A percentile compares a stretch with the other conserved stretches of the same genome.
These are phyloP conservation scores for Phortica okadai DNA, from an alignment of 2,888 invertebrate genomes.

Conservation along the genomic window DNA sequence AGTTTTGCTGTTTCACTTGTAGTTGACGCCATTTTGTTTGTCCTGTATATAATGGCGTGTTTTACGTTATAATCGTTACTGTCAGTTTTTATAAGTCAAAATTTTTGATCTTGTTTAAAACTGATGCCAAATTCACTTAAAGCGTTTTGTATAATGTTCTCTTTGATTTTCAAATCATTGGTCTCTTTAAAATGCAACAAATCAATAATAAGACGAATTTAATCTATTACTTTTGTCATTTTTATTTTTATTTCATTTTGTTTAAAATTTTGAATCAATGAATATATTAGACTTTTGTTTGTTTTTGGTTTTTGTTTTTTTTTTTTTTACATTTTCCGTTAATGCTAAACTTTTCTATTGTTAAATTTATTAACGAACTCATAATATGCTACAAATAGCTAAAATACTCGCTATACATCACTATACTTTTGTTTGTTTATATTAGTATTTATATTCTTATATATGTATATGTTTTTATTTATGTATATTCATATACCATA, in stretches of 20 bases:
- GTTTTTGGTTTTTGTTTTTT: not conserved
- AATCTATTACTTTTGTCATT: slow-evolving; percentile 3
- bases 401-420: slow-evolving; percentile 28
- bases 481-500: not conserved
- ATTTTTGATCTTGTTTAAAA: too few relatives aligned
- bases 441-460: not conserved
- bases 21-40: not conserved
- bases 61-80: too few relatives aligned
- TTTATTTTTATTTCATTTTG: slow-evolving; percentile 21
- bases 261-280: slow-evolving; percentile 32
- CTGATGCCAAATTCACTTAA: too few relatives aligned
- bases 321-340: not conserved
- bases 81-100: too few relatives aligned
- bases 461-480: not conserved
- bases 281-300: slow-evolving; percentile 12
- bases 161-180: too few relatives aligned
- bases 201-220: too few relatives aligned
- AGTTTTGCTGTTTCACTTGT: slow-evolving; percentile 42
- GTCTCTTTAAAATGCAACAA: too few relatives aligned
- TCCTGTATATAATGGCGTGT: too few relatives aligned
- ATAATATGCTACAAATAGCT: slow-evolving; percentile 29
- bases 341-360: slow-evolving; percentile 7
- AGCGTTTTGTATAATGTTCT: too few relatives aligned
- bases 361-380: slow-evolving; percentile 18
- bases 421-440: not conserved